Conservation (phyloP, 2,113 vertebrate genomes). For the Embiotoca jacksoni region DNA sequence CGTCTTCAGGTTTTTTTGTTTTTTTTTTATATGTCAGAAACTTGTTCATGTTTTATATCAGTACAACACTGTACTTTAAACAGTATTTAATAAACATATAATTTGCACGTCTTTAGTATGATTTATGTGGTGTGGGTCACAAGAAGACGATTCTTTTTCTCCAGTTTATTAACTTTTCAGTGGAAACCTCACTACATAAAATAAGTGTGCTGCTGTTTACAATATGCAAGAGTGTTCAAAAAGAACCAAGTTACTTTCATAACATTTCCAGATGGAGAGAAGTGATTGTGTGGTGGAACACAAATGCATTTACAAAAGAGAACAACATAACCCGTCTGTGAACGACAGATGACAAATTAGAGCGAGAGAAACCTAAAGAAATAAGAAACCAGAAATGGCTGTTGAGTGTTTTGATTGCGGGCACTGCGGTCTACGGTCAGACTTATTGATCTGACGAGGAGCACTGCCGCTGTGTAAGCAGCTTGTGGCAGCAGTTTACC, state of each 20-base stretch:
- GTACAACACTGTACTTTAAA: slow-evolving; percentile 54
- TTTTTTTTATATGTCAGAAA: slow-evolving; percentile 11
- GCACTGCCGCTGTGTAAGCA: background rate
- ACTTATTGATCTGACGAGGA: background rate
- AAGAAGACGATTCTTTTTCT: slow-evolving; percentile 28
- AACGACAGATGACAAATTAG: too few species aligned
- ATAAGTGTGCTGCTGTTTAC: slow-evolving; percentile 41
- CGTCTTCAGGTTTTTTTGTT: slow-evolving; percentile 27
- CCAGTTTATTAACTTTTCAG: slow-evolving; percentile 54
- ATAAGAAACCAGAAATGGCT: background rate
- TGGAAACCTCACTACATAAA: slow-evolving; percentile 38
- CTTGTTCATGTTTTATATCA: slow-evolving; percentile 38
- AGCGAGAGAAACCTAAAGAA: too few species aligned
- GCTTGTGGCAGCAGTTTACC: background rate
- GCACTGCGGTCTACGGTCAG: background rate
- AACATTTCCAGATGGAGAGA: slow-evolving; percentile 13
- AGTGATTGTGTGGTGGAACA: slow-evolving; percentile 22
- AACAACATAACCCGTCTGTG: too few species aligned
- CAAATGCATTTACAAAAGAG: too few species aligned
- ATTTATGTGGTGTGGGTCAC: background rate
- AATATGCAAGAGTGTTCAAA: slow-evolving; percentile 45
- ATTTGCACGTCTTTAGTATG: background rate
- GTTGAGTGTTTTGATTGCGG: background rate
- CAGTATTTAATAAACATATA: slow-evolving; percentile 75
- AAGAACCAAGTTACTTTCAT: slow-evolving; percentile 19